These are phyloP conservation scores for Lota lota DNA, from an alignment of 2,113 vertebrate genomes.

Conservation along the genomic window DNA sequence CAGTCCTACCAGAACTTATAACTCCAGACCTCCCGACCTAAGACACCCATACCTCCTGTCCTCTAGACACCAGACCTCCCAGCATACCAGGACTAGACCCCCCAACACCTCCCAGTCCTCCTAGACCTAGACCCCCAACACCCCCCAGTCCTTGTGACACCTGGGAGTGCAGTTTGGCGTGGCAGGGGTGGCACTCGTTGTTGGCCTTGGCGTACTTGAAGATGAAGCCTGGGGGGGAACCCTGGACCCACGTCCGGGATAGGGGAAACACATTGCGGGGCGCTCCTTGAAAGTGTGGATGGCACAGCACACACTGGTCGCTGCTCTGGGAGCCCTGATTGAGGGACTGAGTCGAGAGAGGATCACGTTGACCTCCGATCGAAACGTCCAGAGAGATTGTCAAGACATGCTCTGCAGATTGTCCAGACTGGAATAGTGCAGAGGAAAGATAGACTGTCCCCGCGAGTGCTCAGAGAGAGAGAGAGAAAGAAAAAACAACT, in stretches of 20 bases:
- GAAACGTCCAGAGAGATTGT: constrained; percentile 34
- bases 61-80: too few relatives aligned
- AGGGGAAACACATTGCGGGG: constrained; percentile 95
- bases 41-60: too few relatives aligned
- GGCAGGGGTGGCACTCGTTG: constrained; percentile 92
- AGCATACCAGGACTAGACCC: too few relatives aligned
- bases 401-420: too few relatives aligned
- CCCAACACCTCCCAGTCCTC: too few relatives aligned
- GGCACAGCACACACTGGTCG: constrained; percentile 91
- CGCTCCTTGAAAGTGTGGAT: constrained; percentile 97
- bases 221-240: constrained; percentile 93
- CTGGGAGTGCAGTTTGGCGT: constrained; percentile 92
- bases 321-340: constrained; percentile 76
- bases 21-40: too few relatives aligned
- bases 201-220: constrained; percentile 96
- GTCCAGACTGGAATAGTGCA: too few relatives aligned
- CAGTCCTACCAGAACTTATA: too few relatives aligned
- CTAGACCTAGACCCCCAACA: neutral
- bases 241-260: constrained; percentile 93
- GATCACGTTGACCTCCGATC: too few relatives aligned
- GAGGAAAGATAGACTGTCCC: too few relatives aligned
- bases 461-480: neutral
- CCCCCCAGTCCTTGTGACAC: constrained; percentile 76
- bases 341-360: neutral
- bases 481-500: neutral